A percentile compares a stretch with the other conserved stretches of the same genome.
phyloP scores from a whole-genome alignment of 2,113 vertebrate genomes.

The Lamprologus callipterus region DNA sequence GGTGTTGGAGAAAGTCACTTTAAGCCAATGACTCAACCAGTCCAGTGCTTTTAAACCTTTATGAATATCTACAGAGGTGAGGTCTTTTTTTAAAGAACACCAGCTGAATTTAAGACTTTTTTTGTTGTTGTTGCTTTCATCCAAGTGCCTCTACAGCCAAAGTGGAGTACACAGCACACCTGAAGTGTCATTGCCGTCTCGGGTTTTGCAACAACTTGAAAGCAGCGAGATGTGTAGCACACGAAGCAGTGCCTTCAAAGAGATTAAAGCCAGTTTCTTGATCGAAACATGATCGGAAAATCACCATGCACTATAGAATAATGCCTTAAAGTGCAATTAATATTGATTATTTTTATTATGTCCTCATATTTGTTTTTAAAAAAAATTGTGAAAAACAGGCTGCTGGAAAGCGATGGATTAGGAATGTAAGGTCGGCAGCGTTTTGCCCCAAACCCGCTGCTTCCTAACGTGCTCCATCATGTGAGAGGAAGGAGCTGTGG shows the following conservation, averaged over 20 bases:
- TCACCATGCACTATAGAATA: conserved; percentile 3
- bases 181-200: conserved; percentile 2
- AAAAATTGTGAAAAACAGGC: not conserved
- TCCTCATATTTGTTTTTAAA: not conserved
- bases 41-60: not conserved
- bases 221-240: not conserved
- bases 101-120: not conserved
- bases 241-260: conserved; percentile 25
- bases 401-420: not conserved
- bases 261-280: not conserved
- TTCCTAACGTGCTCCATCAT: conserved; percentile 25
- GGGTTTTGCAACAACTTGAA: not conserved
- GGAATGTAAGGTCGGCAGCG: conserved; percentile 15
- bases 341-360: not conserved
- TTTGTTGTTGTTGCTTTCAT: not conserved
- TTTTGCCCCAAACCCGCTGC: not conserved
- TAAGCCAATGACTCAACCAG: conserved; percentile 14
- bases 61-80: not conserved
- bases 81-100: not conserved
- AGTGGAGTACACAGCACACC: conserved; percentile 12
- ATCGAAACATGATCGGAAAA: not conserved
- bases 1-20: conserved; percentile 2
- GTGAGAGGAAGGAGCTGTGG: not conserved
- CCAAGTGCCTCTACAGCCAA: conserved; percentile 58
- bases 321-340: conserved; percentile 24